These are phyloP conservation scores for Agonopterix arenella DNA, from an alignment of 2,888 invertebrate genomes.

Conservation along the genomic window DNA sequence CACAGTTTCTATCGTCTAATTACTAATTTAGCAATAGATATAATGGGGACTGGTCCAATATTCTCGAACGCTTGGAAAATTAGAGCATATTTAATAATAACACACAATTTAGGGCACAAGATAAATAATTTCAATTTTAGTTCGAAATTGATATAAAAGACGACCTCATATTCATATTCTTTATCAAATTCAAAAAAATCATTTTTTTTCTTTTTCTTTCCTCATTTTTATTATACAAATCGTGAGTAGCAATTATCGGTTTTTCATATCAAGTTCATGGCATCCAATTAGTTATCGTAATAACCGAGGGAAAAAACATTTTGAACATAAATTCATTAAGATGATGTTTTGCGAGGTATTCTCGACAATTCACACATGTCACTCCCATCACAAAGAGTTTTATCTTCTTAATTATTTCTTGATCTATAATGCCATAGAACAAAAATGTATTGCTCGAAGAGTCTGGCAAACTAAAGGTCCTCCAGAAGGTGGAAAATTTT, in stretches of 20 bases:
- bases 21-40: slow-evolving; percentile 27
- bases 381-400: slow-evolving; percentile 19
- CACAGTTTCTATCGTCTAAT: slow-evolving; percentile 37
- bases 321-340: slow-evolving; percentile 11
- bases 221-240: too few relatives aligned
- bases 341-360: slow-evolving; percentile 40
- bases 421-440: neutral
- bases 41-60: slow-evolving; percentile 40
- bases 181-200: too few relatives aligned
- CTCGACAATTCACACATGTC: slow-evolving; percentile 34
- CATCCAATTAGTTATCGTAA: slow-evolving; percentile 7
- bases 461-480: too few relatives aligned
- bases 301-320: slow-evolving; percentile 4
- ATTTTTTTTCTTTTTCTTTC: too few relatives aligned
- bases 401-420: neutral
- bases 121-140: slow-evolving; percentile 6
- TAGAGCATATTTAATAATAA: slow-evolving; percentile 29
- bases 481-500: too few relatives aligned
- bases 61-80: slow-evolving; percentile 51
- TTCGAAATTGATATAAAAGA: slow-evolving; percentile 39
- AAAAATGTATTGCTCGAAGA: neutral
- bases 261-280: slow-evolving; percentile 41
- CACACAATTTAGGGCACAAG: slow-evolving; percentile 22
- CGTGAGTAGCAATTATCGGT: slow-evolving; percentile 1
- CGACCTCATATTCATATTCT: slow-evolving; percentile 4